These are phyloP conservation scores for Tholera decimalis DNA, from an alignment of 2,888 invertebrate species.

Conservation along the genomic window DNA sequence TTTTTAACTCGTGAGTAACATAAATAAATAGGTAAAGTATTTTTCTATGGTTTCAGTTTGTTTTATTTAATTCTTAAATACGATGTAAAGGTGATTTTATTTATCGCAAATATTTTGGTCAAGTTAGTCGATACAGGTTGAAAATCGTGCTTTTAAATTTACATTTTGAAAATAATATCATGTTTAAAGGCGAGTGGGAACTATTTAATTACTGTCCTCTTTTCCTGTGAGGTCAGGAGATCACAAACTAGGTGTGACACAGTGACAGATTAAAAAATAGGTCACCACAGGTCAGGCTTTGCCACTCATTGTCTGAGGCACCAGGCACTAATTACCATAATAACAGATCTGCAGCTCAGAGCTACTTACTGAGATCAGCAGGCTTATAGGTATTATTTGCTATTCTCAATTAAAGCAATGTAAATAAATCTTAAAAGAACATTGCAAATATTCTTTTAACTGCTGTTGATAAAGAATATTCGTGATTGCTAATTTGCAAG, in stretches of 20 bases:
- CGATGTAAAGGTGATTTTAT: not conserved
- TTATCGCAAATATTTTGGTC: slow-evolving; percentile 6
- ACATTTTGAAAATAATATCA: not conserved
- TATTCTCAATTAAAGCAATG: slow-evolving; percentile 2
- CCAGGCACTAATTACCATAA: slow-evolving; percentile 14
- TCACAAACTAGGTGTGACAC: slow-evolving; percentile 54
- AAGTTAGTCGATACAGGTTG: not conserved
- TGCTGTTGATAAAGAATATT: not conserved
- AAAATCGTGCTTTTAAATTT: not conserved
- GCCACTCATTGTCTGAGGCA: slow-evolving; percentile 23
- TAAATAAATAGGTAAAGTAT: slow-evolving; percentile 62
- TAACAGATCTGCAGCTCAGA: not conserved
- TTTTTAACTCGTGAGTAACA: slow-evolving; percentile 22
- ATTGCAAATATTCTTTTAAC: not conserved
- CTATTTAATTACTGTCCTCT: not conserved
- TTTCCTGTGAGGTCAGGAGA: slow-evolving; percentile 11
- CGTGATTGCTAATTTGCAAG: not conserved
- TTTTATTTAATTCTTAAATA: not conserved
- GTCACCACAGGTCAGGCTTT: slow-evolving; percentile 49
- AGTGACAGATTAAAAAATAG: slow-evolving; percentile 49
- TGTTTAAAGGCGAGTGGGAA: not conserved
- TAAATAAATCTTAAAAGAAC: slow-evolving; percentile 7
- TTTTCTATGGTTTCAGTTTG: slow-evolving; percentile 52
- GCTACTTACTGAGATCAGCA: not conserved
- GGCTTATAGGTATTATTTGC: too few species aligned